Conservation (phyloP, 2,888 invertebrate genomes). For the Drosophila parthenogenetica region DNA sequence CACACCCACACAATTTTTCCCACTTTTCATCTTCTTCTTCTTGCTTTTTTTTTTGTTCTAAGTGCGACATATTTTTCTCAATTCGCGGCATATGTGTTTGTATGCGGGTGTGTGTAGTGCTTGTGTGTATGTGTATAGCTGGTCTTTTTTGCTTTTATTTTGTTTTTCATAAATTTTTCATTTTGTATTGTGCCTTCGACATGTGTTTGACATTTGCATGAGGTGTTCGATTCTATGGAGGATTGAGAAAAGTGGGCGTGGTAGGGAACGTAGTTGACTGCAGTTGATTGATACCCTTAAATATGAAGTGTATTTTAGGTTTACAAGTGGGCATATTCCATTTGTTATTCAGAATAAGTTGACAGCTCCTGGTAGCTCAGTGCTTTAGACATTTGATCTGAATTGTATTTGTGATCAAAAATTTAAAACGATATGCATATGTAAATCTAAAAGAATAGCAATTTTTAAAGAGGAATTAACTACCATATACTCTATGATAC, state of each 20-base stretch:
- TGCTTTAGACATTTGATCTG: neutral
- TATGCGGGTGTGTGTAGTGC: neutral
- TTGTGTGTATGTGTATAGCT: constrained; percentile 26
- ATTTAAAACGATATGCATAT: no score
- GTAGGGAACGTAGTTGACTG: neutral
- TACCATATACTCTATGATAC: no score
- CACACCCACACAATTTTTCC: constrained; percentile 13
- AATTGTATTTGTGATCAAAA: neutral
- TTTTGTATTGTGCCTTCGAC: constrained; percentile 74
- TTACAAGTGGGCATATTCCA: constrained; percentile 1
- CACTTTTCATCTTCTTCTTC: constrained; percentile 18
- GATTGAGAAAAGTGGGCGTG: neutral
- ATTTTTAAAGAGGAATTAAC: no score
- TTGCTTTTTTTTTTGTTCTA: constrained; percentile 5
- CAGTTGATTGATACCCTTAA: constrained; percentile 68
- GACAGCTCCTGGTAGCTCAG: neutral
- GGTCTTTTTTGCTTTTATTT: constrained; percentile 44
- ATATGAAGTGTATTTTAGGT: constrained; percentile 18
- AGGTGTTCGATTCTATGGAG: constrained; percentile 22
- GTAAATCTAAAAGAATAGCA: no score
- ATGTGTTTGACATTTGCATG: constrained; percentile 75
- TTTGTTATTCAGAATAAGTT: constrained; percentile 9
- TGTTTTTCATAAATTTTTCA: constrained; percentile 67
- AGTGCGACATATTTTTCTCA: constrained; percentile 64
- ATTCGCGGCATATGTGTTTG: constrained; percentile 43